Evolutionary conservation across 2,888 invertebrate genomes (phyloP).

Genomic region (Hypselothyrea guttata): DNA sequence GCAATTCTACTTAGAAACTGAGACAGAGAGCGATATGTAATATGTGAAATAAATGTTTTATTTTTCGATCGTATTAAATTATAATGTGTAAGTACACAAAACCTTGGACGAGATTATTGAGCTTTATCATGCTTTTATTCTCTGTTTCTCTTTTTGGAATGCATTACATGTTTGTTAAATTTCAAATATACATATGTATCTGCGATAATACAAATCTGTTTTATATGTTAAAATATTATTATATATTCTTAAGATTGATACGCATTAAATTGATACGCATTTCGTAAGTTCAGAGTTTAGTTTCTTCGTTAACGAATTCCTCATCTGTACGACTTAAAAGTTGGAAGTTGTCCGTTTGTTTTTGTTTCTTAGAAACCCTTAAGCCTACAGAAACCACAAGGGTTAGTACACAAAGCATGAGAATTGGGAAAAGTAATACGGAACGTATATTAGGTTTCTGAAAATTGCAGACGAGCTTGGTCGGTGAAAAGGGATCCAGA

Average conservation of each 20-base stretch:
- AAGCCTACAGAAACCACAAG: not conserved
- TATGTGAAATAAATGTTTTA: no score
- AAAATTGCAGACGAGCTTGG: not conserved
- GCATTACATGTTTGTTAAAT: no score
- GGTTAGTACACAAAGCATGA: not conserved
- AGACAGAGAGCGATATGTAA: not conserved
- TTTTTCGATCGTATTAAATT: not conserved
- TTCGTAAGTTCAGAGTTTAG: not conserved
- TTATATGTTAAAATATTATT: no score
- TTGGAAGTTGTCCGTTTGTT: not conserved
- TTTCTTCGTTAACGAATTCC: not conserved
- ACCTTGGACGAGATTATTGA: no score
- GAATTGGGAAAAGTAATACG: not conserved
- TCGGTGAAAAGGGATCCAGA: not conserved
- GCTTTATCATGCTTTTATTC: no score
- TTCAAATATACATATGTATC: no score
- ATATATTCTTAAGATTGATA: no score
- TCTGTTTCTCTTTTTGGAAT: no score
- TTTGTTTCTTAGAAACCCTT: not conserved
- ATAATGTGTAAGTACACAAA: not conserved
- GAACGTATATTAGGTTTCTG: not conserved
- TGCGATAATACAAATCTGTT: no score
- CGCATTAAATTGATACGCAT: no score
- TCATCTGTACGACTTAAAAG: not conserved
- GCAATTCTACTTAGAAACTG: no score